Percentiles rank a stretch among this genome's conserved stretches.
Conservation (phyloP, 2,113 vertebrate genomes). For the Malurus elegans region DNA sequence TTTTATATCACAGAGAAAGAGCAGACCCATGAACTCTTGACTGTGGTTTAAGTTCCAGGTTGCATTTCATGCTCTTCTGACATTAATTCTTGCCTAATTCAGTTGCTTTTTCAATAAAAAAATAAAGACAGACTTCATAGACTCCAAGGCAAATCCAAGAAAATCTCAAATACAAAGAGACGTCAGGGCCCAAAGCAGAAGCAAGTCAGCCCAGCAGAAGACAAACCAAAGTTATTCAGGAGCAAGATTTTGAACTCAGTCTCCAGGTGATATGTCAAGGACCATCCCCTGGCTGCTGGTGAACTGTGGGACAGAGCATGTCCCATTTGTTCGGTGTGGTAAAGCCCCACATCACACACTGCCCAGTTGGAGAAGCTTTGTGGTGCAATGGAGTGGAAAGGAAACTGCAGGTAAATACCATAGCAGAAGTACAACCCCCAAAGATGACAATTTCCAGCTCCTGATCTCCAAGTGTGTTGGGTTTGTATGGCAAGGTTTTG, state of each 20-base stretch:
- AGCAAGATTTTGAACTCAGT: neutral
- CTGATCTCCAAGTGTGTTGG: rapidly evolving
- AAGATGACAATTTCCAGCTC: neutral
- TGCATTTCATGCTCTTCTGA: neutral
- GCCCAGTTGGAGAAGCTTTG: neutral
- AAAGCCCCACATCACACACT: rapidly evolving
- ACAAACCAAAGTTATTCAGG: neutral
- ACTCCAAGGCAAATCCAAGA: neutral
- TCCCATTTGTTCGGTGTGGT: rapidly evolving
- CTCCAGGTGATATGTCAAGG: rapidly evolving
- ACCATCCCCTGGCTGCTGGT: neutral
- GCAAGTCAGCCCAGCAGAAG: neutral
- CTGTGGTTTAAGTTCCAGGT: neutral
- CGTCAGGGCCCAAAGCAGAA: rapidly evolving
- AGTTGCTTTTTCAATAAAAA: neutral
- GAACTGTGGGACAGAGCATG: rapidly evolving
- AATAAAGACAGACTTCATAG: neutral
- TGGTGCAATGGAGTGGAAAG: neutral
- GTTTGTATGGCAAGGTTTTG: neutral
- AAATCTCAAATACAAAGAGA: neutral
- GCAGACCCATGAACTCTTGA: neutral
- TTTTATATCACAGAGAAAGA: neutral
- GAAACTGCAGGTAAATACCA: rapidly evolving
- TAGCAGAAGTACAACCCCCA: neutral
- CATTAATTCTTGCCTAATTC: neutral